phyloP scores from a whole-genome alignment of 2,888 invertebrate genomes.

The Dicyrtoma fusca region DNA sequence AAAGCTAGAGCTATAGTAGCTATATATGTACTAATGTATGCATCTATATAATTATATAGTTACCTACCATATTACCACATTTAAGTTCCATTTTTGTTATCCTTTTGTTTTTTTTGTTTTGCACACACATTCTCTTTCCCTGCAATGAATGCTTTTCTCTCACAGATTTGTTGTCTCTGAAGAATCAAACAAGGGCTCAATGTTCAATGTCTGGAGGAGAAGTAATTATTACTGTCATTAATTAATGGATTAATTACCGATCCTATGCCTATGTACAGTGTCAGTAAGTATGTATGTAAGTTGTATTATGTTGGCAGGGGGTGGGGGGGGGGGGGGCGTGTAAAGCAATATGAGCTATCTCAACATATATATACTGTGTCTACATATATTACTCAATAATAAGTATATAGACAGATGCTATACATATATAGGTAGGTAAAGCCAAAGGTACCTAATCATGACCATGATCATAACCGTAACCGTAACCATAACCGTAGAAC shows the following conservation, averaged over 20 bases:
- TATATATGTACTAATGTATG: too few relatives aligned
- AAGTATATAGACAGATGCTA: background rate
- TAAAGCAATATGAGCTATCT: background rate
- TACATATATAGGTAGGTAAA: too few relatives aligned
- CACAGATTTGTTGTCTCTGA: constrained; percentile 7
- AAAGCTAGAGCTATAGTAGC: too few relatives aligned
- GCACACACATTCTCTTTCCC: constrained; percentile 18
- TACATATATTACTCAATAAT: background rate
- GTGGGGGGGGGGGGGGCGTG: background rate
- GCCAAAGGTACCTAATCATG: too few relatives aligned
- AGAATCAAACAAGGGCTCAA: background rate
- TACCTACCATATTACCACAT: constrained; percentile 7
- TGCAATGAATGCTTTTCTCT: constrained; percentile 18
- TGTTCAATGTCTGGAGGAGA: background rate
- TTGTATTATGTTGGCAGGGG: background rate
- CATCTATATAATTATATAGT: too few relatives aligned
- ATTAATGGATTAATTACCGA: background rate
- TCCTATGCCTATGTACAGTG: background rate
- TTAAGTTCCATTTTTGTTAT: constrained; percentile 12
- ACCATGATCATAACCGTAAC: too few relatives aligned
- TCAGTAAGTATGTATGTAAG: background rate
- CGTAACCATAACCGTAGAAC: too few relatives aligned
- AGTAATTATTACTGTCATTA: background rate
- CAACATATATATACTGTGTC: background rate
- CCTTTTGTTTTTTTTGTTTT: background rate